Evolutionary conservation across 92 coral and sea anemone genomes (phyloP), one percentile per base, ranked within the genome.

Genomic region (Desmophyllum pertusum): DNA sequence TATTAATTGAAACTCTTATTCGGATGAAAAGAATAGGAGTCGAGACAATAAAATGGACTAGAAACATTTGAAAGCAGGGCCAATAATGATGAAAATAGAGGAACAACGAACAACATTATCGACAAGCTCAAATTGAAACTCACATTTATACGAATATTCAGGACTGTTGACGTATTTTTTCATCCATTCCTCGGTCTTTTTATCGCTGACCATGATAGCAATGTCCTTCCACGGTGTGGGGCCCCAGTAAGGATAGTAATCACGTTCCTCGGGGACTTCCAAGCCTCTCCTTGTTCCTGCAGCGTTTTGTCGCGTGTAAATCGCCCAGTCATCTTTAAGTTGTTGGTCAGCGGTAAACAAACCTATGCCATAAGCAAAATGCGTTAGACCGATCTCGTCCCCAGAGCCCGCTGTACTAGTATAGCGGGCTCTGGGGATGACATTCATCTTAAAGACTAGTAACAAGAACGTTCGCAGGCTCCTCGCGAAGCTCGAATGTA

Each of bases 201-300:
- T n/a, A 79, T 79, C 62, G 75, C 84, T 79, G 84, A 68, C 75
- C 63, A 79, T 36, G 81, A 70, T 45, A 45, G 81, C 81, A 55
- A 77, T 77, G 52, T 77, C 81, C 51, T 77, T 77, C 72, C 70
- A 77, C 38, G 52, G 53, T 5, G 69, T 57, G 71, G 82, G 82
- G 70, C 59, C 70, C 70, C 82, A 59, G 70, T 77, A 77, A 6
- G 82, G 82, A 64, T 59, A 77, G 55, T 77, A 77, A 57, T 77
- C 72, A 6, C 82, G 69, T 61, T 77, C 82, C 70, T 77, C 71
- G 30, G 82, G 82, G 65, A 59, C 36, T 31, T 79, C 84, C n/a
- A 37, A 45, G 43, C 84, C 84, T 62, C 62, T 45, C 35, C 43
- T 45, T 21, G 40, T 64, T 43, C 84, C 84, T 18, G 0, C 62